Conservation (phyloP, 2,113 vertebrate genomes). For the Pedionomus torquatus region DNA sequence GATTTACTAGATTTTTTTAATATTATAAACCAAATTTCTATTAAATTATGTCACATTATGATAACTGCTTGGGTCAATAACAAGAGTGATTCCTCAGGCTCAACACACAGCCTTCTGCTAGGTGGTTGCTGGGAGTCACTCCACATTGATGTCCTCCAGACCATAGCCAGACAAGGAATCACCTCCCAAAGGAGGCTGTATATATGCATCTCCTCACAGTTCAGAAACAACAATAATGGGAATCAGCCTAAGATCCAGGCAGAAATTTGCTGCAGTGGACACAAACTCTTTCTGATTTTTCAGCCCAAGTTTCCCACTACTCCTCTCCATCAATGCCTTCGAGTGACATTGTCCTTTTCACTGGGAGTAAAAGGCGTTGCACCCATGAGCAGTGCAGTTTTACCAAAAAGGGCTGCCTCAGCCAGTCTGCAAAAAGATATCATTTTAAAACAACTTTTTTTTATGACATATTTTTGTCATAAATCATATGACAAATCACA, state of each 20-base stretch:
- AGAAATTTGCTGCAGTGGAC: not conserved
- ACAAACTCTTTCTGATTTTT: not conserved
- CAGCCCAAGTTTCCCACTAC: rapidly evolving
- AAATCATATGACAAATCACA: not conserved
- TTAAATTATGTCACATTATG: not conserved
- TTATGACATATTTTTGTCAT: too few relatives aligned
- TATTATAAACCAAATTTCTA: not conserved
- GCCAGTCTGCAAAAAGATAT: not conserved
- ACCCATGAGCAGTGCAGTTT: not conserved
- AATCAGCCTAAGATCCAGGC: not conserved
- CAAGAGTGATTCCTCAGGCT: not conserved
- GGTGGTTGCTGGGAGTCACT: rapidly evolving
- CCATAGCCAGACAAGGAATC: not conserved
- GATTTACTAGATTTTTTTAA: not conserved
- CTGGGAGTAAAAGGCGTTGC: not conserved
- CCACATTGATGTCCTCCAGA: rapidly evolving
- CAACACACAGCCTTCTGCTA: not conserved
- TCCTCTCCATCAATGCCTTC: not conserved
- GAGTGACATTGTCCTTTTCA: not conserved
- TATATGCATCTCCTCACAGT: not conserved
- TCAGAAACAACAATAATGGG: not conserved
- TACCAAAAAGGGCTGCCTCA: not conserved
- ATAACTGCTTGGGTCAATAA: not conserved
- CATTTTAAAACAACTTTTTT: not conserved
- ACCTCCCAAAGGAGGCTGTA: not conserved